These are phyloP conservation scores for Heteromormyrus szaboi DNA, from an alignment of 2,797 vertebrate species.

Conservation along the genomic window DNA sequence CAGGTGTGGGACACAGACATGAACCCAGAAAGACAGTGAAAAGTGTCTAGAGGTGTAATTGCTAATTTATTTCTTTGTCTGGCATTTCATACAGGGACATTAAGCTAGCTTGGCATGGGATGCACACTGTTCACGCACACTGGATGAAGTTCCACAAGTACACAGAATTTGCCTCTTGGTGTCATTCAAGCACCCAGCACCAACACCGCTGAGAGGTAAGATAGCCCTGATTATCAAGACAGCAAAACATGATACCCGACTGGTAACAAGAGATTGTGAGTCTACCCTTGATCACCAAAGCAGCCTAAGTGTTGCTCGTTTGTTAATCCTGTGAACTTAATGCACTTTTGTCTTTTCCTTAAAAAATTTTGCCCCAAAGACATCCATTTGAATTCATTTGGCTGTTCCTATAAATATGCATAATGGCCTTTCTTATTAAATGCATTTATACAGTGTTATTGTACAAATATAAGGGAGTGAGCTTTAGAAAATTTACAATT, in stretches of 20 bases:
- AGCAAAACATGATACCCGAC: slow-evolving; percentile 43
- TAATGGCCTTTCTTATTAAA: background rate
- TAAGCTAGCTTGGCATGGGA: slow-evolving; percentile 26
- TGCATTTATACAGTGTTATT: background rate
- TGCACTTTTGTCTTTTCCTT: background rate
- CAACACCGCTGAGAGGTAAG: slow-evolving; percentile 23
- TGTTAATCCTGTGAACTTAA: background rate
- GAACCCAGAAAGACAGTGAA: background rate
- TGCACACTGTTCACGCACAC: background rate
- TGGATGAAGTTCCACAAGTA: slow-evolving; percentile 44
- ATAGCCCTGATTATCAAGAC: slow-evolving; percentile 21
- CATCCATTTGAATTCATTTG: background rate
- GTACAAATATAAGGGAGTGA: background rate
- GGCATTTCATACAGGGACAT: slow-evolving; percentile 22
- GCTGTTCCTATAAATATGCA: background rate
- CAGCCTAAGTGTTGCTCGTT: slow-evolving; percentile 18
- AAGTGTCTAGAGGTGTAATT: slow-evolving; percentile 36
- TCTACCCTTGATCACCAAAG: slow-evolving; percentile 7
- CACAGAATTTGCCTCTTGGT: slow-evolving; percentile 34
- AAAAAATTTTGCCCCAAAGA: background rate
- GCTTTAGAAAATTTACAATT: background rate
- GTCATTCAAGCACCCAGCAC: slow-evolving; percentile 37
- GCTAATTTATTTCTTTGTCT: slow-evolving; percentile 44
- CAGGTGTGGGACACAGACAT: background rate
- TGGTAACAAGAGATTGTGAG: slow-evolving; percentile 44